Evolutionary conservation across 37 sponge, comb jelly and placozoan genomes (phyloP), one percentile per base, ranked within the genome.

Genomic region (Lycopodina hypogea): DNA sequence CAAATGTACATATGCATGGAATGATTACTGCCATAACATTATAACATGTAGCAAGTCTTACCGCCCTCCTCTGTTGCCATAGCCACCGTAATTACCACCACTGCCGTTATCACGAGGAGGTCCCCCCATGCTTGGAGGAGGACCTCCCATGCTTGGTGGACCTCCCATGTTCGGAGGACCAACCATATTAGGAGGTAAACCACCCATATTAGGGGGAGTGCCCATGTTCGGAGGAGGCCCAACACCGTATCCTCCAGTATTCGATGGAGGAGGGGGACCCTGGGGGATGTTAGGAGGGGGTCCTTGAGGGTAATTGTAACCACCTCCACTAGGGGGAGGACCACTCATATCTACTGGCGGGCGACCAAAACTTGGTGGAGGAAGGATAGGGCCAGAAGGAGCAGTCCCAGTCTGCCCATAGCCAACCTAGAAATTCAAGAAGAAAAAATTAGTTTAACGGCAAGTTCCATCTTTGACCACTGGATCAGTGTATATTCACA

Each of bases 271-370:
- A 4, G n/a, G n/a, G n/a, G 56, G 68, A 42, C 62, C 62, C 6
- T 72, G 82, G 32, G 74, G 63, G 32, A 72, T 34, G 8, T 61
- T 61, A 42, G 59, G 23, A 18, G 72, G 72, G n/a, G 64, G 74
- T 37, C 41, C 42, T 26, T 22, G 30, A 18, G 48, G 70, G 33
- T 24, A 23, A 39, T 67, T 67, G 38, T 35, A 57, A 69, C 48
- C 39, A 2, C 59, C n/a, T n/a, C n/a, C 59, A 69, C 71, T 34
- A 28, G 81, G 81, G n/a, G n/a, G n/a, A 40, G 56, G 42, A 42
- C 23, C 35, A 22, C 30, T 14, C 56, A n/a, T 21, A 32, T 45
- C 63, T 29, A 69, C 56, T 29, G 81, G 71, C 12, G 71, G 79
- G 23, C 37, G 59, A 41, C 48, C 33, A 37, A 21, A 42, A 15